Base-by-base conservation (phyloP, 2,888 invertebrate genomes). In the Molanna angustata region DNA sequence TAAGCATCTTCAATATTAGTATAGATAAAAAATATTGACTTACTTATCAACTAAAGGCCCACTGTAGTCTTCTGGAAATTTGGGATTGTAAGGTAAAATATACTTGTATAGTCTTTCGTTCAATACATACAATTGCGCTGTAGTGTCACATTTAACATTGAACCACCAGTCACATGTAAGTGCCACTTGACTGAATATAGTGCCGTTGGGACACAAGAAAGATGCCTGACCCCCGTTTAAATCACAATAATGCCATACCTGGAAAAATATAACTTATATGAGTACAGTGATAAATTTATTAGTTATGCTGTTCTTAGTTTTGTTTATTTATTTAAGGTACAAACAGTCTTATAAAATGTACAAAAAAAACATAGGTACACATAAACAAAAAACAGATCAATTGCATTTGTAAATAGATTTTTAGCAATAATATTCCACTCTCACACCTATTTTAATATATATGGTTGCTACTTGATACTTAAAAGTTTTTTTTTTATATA, bases 91-190 rank as follows among this genome's bases (percentile, higher is more conserved):
- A 2, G 92, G 92, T 60, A 92, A 68, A 58, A 93, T 92, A 65
- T 88, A 93, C 66, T 92, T 91, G 72, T 93, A 93, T 2, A 93
- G 80, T 57, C 92, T 82, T 69, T 93, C 92, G 64, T 93, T 93
- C 3, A 93, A 75, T 2, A 93, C 92, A 68, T 93, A 93, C 0
- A 90, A 79, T 67, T 93, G 92, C 0, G 89, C 75, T 0, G 92
- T 91, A 11, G 87, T 82, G 19, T 88, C 82, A 67, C 92, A 93
- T 63, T 88, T 86, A 0, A 93, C 92, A 67, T 93, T 93, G 71
- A 90, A 93, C 92, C 92, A 93, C 92, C 92, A 93, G 68, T 93
- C 93, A 65, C 92, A 92, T 0, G 92, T 92, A 37, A 93, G 72
- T 0, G 86, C 90, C 11, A 90, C 89, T 76, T 93, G 92, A 60